These are phyloP conservation scores for Allacma fusca DNA, from an alignment of 2,888 invertebrate genomes.

Conservation along the genomic window DNA sequence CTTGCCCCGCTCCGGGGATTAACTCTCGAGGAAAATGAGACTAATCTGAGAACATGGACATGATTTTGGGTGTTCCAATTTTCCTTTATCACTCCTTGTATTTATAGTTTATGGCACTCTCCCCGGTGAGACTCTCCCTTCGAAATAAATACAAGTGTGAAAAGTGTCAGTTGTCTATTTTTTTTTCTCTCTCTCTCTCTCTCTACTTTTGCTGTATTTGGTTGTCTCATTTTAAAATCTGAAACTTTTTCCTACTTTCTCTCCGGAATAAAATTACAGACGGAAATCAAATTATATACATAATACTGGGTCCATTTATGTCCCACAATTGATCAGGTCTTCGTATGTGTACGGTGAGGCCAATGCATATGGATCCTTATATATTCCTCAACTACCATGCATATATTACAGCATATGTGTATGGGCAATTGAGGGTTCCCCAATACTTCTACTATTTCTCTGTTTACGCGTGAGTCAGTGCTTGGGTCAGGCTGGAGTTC, in stretches of 20 bases:
- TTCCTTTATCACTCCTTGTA: conserved; percentile 31
- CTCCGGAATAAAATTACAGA: no score
- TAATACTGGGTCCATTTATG: no score
- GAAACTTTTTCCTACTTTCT: conserved; percentile 18
- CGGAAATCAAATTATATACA: no score
- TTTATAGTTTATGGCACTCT: conserved; percentile 12
- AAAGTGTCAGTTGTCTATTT: conserved; percentile 42
- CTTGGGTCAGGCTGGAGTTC: no score
- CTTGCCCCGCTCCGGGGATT: conserved; percentile 37
- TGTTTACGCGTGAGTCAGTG: no score
- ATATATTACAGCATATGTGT: not conserved
- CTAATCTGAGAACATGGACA: conserved; percentile 46
- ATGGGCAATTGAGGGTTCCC: not conserved
- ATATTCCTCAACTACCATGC: not conserved
- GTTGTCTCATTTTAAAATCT: not conserved
- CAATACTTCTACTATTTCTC: not conserved
- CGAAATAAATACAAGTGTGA: conserved; percentile 40
- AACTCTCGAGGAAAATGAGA: conserved; percentile 45
- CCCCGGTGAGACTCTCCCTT: not conserved
- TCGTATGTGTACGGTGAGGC: no score
- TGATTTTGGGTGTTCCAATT: conserved; percentile 34
- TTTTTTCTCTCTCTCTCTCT: not conserved
- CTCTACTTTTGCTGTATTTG: not conserved
- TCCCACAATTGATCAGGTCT: no score
- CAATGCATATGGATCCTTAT: not conserved